Base-by-base conservation (phyloP, 2,888 invertebrate species). In the Tetranychus piercei region DNA sequence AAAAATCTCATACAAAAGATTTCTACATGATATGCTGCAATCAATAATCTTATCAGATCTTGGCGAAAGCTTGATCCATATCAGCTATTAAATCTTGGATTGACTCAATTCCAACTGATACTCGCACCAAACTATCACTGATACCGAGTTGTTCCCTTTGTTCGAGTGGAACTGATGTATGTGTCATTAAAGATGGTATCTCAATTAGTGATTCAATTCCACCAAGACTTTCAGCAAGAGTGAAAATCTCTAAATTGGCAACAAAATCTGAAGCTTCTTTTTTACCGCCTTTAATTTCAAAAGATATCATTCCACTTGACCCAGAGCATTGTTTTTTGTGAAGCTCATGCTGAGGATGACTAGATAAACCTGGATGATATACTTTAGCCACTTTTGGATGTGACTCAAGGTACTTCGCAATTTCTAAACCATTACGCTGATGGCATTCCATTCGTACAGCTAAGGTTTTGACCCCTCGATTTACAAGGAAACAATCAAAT, bases 121-220 rank as follows among this genome's bases (percentile, higher is more conserved):
- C 82, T 78, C 96, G 86, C 74, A 97, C 86, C 43, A 96, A 85
- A 65, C 88, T 87, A 81, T 94, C 90, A 0, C 88, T 88, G 78
- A 97, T 94, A 18, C 91, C 91, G 44, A 94, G 85, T 77, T 84
- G 84, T 44, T 82, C 83, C 77, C 92, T 85, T 78, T 89, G 88
- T 71, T 88, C 88, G 74, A 85, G 86, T 0, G 94, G 91, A 44
- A 96, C 89, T 0, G 92, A 91, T 1, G 94, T 91, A 81, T 97
- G 97, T 0, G 96, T 96, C 97, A 97, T 97, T 44, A 92, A 82
- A 34, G 88, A 88, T 90, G 96, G 96, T 78, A 95, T 85, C 85
- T 95, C 94, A 4, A 93, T 92, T 78, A 97, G 86, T 81, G 93
- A 94, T 82, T 97, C 95, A 80, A 89, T 93, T 75, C 95, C 95